phyloP scores from a whole-genome alignment of 2,888 invertebrate species.

The Drepana falcataria region DNA sequence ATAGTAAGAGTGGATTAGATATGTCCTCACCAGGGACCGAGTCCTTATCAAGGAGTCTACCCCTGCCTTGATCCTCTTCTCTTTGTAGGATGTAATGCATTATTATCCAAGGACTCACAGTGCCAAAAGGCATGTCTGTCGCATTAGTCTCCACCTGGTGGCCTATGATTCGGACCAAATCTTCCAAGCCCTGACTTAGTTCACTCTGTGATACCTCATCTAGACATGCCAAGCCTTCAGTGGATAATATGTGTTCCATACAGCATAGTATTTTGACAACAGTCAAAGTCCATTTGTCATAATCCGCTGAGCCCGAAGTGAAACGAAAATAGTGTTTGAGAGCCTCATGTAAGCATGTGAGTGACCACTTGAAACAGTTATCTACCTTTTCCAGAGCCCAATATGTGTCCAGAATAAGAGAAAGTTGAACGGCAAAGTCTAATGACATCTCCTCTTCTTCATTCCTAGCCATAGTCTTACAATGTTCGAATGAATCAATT shows the following conservation, averaged over 20 bases:
- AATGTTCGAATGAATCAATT: conserved; percentile 82
- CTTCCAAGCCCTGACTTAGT: conserved; percentile 83
- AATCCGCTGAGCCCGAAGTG: conserved; percentile 62
- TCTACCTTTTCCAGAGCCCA: conserved; percentile 80
- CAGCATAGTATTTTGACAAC: conserved; percentile 66
- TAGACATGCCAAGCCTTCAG: conserved; percentile 65
- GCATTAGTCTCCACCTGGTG: conserved; percentile 87
- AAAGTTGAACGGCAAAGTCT: conserved; percentile 78
- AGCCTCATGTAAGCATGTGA: conserved; percentile 86
- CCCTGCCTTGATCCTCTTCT: conserved; percentile 83
- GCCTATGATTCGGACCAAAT: conserved; percentile 85
- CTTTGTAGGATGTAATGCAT: conserved; percentile 88
- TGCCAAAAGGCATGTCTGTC: conserved; percentile 82
- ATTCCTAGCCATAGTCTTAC: conserved; percentile 57
- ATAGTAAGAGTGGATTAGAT: conserved; percentile 85
- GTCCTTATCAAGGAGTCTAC: conserved; percentile 61
- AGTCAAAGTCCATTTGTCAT: conserved; percentile 66
- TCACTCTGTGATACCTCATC: conserved; percentile 79
- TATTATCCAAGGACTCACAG: conserved; percentile 89
- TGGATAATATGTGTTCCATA: conserved; percentile 65
- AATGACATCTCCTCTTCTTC: conserved; percentile 68
- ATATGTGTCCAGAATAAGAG: conserved; percentile 82
- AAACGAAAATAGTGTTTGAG: conserved; percentile 80
- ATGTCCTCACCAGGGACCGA: conserved; percentile 77
- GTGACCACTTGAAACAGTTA: conserved; percentile 87